Base-by-base conservation (phyloP, 2,797 vertebrate species). In the Dermochelys coriacea region DNA sequence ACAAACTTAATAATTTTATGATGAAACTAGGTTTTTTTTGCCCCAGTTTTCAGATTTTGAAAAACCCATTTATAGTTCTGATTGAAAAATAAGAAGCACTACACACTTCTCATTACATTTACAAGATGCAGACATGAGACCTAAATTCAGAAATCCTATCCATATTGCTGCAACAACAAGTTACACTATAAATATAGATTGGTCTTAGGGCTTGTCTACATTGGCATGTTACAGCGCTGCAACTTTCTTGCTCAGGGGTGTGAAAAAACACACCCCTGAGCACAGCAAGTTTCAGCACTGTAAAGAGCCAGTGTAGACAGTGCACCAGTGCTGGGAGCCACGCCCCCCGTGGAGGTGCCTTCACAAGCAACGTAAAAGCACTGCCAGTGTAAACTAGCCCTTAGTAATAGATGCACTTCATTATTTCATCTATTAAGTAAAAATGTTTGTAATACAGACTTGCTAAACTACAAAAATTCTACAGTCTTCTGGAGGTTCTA, bases 91-190 rank as follows among this genome's bases (percentile, higher is more conserved):
- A 68, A 10, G 11, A 94, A 47, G 83, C 68, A 88, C 9, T 1
- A 10, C 37, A 41, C 59, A 61, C n/a, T 61, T 57, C 87, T 87
- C 84, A 41, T 54, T 57, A 88, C 8, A 54, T 78, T 81, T 80
- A 57, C 74, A 85, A 41, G 55, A 15, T 27, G 84, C 45, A 50
- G 51, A 75, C 90, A 93, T 1, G 54, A 25, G 83, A 77, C 1
- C 41, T 34, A 96, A 85, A 91, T 89, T 84, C 81, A 81, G 82
- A 94, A 94, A 91, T 59, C 29, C 37, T 57, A 16, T 23, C 41
- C 80, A 45, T 5, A 77, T 50, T 4, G 0, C 6, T 88, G 50
- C 90, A 96, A 57, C 61, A 88, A 50, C 87, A 87, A 1, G 1
- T 21, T 16, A 75, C 71, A 14, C 12, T 15, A 54, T 27, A 85